A percentile compares a stretch with the other conserved stretches of the same genome.
phyloP scores from a whole-genome alignment of 2,113 vertebrate species.

The Sphyrna mokarran region DNA sequence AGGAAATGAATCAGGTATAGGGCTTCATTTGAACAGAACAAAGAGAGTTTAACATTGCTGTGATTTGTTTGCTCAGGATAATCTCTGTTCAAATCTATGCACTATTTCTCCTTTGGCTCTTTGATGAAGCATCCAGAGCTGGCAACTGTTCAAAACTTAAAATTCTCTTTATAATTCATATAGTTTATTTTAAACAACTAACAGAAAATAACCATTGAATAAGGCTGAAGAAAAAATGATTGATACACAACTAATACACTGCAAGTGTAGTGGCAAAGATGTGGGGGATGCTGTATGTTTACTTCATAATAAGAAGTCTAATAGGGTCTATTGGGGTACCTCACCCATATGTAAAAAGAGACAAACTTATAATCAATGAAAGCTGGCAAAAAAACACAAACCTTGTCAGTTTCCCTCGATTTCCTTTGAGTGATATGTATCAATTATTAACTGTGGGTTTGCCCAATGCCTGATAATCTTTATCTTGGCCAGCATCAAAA shows the following conservation, averaged over 20 bases:
- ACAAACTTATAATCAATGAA: background rate
- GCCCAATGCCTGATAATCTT: background rate
- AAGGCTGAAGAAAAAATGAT: background rate
- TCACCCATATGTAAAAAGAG: background rate
- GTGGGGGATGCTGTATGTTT: background rate
- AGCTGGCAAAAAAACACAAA: background rate
- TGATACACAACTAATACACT: background rate
- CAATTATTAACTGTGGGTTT: background rate
- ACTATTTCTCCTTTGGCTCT: background rate
- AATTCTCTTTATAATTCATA: background rate
- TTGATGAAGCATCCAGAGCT: background rate
- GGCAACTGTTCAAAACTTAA: background rate
- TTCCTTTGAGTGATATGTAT: background rate
- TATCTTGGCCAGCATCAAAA: background rate
- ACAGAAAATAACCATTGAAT: background rate
- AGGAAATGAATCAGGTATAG: background rate
- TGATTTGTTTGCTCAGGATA: slow-evolving; percentile 21
- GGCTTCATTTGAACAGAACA: background rate
- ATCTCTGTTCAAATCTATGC: background rate
- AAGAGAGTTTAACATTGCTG: background rate
- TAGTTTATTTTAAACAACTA: background rate
- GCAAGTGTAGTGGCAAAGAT: background rate
- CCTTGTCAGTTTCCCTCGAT: background rate
- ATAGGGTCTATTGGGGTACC: background rate
- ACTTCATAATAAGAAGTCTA: background rate